Base-by-base conservation (phyloP, 1,140 invertebrate genomes). In the Bombus cullumanus region DNA sequence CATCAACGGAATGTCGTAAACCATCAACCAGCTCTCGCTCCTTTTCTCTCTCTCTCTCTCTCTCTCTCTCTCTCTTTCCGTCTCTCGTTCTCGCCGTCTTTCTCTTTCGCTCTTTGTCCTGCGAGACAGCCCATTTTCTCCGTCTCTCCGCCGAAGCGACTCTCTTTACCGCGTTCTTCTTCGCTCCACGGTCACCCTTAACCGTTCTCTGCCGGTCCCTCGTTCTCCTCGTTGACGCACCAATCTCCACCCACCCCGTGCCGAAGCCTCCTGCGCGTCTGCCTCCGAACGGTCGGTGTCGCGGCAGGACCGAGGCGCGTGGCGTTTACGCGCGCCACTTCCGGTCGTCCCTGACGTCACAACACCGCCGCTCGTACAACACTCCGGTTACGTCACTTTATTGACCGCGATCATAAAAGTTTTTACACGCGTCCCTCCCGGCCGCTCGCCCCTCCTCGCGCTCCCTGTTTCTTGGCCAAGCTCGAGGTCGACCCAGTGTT, bases 1-100 rank as follows among this genome's bases (percentile, higher is more conserved):
- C 94, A 95, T 95, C 94, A 94, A 92, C 94, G 91, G 91, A 94
- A 94, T 92, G 93, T 94, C 94, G 94, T 95, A 95, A 95, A 94
- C 92, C 94, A 94, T 95, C 94, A 92, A 90, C 86, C 88, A 86
- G 87, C 83, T 90, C 84, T 69, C 77, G 73, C 31, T 76, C 53
- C 28, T 41, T 57, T n/a, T 39, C 31, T 84, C 75, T 41, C 43
- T 59, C 62, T 34, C 57, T 86, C 62, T 39, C 34, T 37, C 34
- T 41, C 39, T 9, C 39, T 41, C 39, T 10, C 10, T 41, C 39
- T 39, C 6, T 53, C 18, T 25, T 0, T 22, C 2, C 10, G 25
- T n/a, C 81, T 71, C 37, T 77, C 76, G 41, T 43, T 74, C 31
- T 10, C 13, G 41, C 76, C 31, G 34, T 64, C 12, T 31, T 13